A percentile compares a stretch with the other conserved stretches of the same genome.
Evolutionary conservation across 1,140 invertebrate genomes (phyloP).

Genomic region (Pararge aegeria): DNA sequence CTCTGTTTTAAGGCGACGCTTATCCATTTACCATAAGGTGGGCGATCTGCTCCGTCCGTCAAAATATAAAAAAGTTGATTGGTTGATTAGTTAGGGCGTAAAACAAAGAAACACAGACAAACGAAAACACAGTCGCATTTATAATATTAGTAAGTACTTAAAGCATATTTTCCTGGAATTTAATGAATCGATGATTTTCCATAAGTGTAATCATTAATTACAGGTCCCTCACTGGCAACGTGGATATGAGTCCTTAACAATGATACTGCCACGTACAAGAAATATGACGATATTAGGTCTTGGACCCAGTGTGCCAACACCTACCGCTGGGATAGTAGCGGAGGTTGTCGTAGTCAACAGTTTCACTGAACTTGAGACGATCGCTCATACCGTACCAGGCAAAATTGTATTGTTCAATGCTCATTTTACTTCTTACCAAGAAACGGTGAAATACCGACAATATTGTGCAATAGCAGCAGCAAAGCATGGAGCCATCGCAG

Average conservation of each 20-base stretch:
- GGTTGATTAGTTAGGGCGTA: too few species aligned
- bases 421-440: constrained; percentile 82
- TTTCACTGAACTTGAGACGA: constrained; percentile 83
- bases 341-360: constrained; percentile 84
- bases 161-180: too few species aligned
- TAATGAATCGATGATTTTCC: too few species aligned
- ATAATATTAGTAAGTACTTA: too few species aligned
- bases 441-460: constrained; percentile 75
- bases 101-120: too few species aligned
- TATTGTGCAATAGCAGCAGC: constrained; percentile 81
- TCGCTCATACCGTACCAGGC: constrained; percentile 73
- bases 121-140: too few species aligned
- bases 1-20: too few species aligned
- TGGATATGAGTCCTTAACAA: constrained; percentile 81
- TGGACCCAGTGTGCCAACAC: constrained; percentile 84
- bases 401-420: constrained; percentile 90
- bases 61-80: too few species aligned
- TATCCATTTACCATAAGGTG: too few species aligned
- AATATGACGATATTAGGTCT: constrained; percentile 83
- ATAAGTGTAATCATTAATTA: constrained; percentile 1
- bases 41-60: too few species aligned
- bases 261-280: constrained; percentile 81
- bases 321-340: constrained; percentile 85
- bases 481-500: constrained; percentile 87
- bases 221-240: constrained; percentile 77